Conservation (phyloP, 1,140 invertebrate species). For the Calosoma granatense region DNA sequence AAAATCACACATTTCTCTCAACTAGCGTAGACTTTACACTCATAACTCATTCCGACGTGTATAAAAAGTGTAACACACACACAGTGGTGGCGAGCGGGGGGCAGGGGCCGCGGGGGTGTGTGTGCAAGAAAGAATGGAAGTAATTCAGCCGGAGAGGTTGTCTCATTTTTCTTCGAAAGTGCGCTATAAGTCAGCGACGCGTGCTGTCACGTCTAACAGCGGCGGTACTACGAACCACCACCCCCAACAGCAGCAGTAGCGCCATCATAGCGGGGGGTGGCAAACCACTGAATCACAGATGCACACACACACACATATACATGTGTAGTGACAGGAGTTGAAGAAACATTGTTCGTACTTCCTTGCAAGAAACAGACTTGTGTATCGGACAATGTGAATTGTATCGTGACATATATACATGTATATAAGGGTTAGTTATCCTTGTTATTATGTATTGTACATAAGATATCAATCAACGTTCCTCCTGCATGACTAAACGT, state of each 20-base stretch:
- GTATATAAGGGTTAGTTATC: no score
- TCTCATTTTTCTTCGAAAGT: neutral
- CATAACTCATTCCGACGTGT: neutral
- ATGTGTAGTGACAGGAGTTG: no score
- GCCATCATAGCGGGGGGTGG: no score
- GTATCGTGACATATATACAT: no score
- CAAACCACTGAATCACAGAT: neutral
- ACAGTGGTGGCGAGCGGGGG: no score
- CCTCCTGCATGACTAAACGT: no score
- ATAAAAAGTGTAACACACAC: neutral
- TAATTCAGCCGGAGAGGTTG: neutral
- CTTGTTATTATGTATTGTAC: no score
- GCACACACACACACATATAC: neutral
- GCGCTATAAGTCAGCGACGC: neutral
- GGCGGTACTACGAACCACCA: no score
- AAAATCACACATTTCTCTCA: neutral
- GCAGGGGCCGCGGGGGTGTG: no score
- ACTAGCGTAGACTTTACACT: neutral
- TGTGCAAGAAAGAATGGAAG: neutral
- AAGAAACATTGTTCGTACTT: no score
- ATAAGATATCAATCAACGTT: no score
- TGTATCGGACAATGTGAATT: no score
- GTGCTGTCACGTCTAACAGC: neutral
- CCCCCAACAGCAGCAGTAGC: neutral
- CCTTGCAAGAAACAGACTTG: neutral